Conservation (phyloP, 2,888 invertebrate genomes). For the Aleiodes testaceus region DNA sequence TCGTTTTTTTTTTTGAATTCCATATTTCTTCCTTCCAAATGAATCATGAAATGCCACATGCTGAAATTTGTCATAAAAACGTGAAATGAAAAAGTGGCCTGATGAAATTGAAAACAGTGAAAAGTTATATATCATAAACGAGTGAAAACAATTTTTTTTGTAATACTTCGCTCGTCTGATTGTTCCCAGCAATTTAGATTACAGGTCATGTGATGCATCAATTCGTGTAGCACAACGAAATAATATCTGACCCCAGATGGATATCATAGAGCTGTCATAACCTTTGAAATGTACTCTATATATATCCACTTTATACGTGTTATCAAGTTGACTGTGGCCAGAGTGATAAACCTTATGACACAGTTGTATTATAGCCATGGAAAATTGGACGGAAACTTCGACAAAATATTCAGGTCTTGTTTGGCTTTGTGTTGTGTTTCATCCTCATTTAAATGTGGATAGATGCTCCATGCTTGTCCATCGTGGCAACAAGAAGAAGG, state of each 20-base stretch:
- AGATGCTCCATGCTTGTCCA: conserved; percentile 43
- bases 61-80: no score
- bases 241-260: conserved; percentile 3
- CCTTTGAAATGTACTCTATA: conserved; percentile 3
- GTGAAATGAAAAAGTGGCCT: no score
- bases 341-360: conserved; percentile 30
- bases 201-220: background rate
- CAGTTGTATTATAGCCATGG: conserved; percentile 19
- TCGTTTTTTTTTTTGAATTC: no score
- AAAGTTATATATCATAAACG: no score
- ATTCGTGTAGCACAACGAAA: conserved; percentile 8
- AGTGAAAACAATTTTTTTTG: no score
- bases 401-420: conserved; percentile 51
- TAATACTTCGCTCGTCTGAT: background rate
- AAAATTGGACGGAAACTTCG: conserved; percentile 43
- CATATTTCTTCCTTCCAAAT: no score
- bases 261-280: background rate
- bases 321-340: conserved; percentile 17
- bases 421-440: conserved; percentile 44
- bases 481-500: conserved; percentile 39
- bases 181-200: background rate
- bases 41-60: no score
- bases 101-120: no score
- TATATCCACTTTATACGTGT: background rate
- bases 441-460: conserved; percentile 13